Percentiles rank a stretch among this genome's conserved stretches.
Evolutionary conservation across 2,113 vertebrate genomes (phyloP).

Genomic region (Lagopus muta): DNA sequence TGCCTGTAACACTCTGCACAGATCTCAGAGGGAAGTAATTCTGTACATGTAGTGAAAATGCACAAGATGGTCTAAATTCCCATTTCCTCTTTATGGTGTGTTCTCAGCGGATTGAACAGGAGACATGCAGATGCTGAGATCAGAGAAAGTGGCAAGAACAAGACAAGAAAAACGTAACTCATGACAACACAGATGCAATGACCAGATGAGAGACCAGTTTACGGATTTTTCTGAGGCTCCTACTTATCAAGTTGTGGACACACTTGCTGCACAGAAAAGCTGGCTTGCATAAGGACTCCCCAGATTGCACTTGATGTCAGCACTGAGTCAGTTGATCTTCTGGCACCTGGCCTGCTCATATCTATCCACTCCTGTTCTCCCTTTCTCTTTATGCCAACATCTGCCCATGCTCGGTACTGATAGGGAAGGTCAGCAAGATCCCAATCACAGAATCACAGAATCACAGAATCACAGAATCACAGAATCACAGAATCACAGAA

Average conservation of each 20-base stretch:
- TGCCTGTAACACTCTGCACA: not conserved
- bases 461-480: too few species aligned
- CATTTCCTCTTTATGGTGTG: conserved; percentile 11
- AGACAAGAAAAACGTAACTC: not conserved
- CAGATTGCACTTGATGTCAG: conserved; percentile 45
- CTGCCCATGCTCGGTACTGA: conserved; percentile 3
- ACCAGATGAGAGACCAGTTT: not conserved
- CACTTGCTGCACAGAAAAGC: not conserved
- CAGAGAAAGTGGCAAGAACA: not conserved
- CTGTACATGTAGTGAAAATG: not conserved
- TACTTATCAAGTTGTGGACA: rapidly evolving
- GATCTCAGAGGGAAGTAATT: not conserved
- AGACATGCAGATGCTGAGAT: not conserved
- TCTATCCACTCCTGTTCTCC: conserved; percentile 32
- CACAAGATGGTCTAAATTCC: not conserved
- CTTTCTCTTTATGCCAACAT: conserved; percentile 34
- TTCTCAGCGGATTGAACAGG: not conserved
- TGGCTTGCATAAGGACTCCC: not conserved
- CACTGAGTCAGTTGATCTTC: conserved; percentile 11
- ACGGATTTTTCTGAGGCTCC: not conserved
- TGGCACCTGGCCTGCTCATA: not conserved
- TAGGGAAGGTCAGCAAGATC: conserved; percentile 25
- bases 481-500: too few species aligned
- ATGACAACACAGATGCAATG: not conserved
- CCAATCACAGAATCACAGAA: too few species aligned